phyloP scores from a whole-genome alignment of 2,113 vertebrate genomes.

The Phylloscopus whistleri region DNA sequence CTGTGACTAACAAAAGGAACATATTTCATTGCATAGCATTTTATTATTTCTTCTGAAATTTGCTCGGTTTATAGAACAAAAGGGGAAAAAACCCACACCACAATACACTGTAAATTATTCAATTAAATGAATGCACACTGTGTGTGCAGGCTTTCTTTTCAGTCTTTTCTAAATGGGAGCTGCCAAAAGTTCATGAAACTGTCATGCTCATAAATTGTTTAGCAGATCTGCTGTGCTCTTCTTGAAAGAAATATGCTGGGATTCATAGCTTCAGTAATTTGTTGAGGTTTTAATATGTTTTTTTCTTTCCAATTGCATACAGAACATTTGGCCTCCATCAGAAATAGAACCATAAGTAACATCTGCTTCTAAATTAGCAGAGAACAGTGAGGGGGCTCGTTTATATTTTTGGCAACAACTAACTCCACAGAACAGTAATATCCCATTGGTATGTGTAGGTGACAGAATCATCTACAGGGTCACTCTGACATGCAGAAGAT shows the following conservation, averaged over 20 bases:
- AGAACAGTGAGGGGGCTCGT: background rate
- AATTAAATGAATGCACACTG: background rate
- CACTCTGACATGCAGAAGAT: background rate
- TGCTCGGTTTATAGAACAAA: background rate
- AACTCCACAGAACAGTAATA: background rate
- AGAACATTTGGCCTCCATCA: background rate
- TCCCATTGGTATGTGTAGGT: background rate
- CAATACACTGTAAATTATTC: background rate
- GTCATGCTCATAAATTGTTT: background rate
- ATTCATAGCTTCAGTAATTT: background rate
- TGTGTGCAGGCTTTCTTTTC: background rate
- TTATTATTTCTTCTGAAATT: background rate
- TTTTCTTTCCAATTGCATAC: background rate
- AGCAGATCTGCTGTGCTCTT: background rate
- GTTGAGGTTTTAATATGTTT: background rate
- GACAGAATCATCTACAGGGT: background rate
- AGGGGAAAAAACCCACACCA: fast-evolving
- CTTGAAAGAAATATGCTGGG: background rate
- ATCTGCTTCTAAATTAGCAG: background rate
- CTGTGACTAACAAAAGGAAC: background rate
- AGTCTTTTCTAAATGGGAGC: background rate
- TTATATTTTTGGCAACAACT: background rate
- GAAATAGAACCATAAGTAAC: background rate
- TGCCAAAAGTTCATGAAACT: background rate
- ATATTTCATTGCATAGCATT: background rate